These are phyloP conservation scores for Stramonita haemastoma DNA, from an alignment of 2,888 invertebrate genomes.

Conservation along the genomic window DNA sequence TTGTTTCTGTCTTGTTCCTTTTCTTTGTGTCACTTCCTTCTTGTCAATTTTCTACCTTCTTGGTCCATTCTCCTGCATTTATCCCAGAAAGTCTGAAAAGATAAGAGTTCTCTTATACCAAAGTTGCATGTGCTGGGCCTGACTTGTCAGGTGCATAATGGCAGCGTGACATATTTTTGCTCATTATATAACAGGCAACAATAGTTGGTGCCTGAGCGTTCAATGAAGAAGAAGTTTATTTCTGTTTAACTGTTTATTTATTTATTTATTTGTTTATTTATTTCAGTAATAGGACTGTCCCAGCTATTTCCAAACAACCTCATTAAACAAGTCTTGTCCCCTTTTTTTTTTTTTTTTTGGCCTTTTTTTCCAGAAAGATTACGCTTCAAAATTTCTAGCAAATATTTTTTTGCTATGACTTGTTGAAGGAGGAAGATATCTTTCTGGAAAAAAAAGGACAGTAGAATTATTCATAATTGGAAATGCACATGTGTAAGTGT, in stretches of 20 bases:
- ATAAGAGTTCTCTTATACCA: too few relatives aligned
- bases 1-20: too few relatives aligned
- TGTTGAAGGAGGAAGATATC: not conserved
- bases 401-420: not conserved
- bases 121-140: too few relatives aligned
- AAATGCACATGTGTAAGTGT: not conserved
- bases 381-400: not conserved
- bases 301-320: conserved; percentile 1
- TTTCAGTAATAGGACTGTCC: not conserved
- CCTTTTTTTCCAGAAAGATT: not conserved
- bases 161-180: too few relatives aligned
- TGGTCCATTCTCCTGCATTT: too few relatives aligned
- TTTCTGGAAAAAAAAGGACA: not conserved
- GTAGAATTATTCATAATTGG: not conserved
- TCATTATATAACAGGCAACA: too few relatives aligned
- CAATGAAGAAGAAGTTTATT: too few relatives aligned
- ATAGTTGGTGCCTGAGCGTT: too few relatives aligned
- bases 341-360: not conserved
- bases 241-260: not conserved
- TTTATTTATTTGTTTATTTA: not conserved
- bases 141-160: too few relatives aligned
- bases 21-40: too few relatives aligned
- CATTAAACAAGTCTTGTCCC: not conserved
- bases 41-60: too few relatives aligned
- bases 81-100: too few relatives aligned